phyloP scores from a whole-genome alignment of 1,140 invertebrate genomes.

The Aphaenogaster ashmeadi region DNA sequence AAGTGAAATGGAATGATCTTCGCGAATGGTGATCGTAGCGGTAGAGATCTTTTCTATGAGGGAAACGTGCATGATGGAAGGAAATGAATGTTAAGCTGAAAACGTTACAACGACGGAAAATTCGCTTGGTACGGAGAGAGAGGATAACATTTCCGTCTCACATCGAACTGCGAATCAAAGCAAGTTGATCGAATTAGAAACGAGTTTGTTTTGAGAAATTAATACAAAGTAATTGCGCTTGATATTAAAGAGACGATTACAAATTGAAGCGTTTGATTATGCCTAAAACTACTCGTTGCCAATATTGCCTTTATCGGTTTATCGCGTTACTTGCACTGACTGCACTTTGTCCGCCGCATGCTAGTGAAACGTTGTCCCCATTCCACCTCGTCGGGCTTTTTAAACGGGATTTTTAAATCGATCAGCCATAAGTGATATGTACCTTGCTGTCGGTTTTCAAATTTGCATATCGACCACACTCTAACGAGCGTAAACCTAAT shows the following conservation, averaged over 20 bases:
- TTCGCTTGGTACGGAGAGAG: not conserved
- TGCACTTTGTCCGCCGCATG: constrained; percentile 58
- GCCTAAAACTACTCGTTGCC: constrained; percentile 36
- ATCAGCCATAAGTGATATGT: constrained; percentile 50
- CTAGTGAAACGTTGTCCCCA: constrained; percentile 56
- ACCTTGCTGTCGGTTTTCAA: constrained; percentile 37
- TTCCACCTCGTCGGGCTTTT: constrained; percentile 46
- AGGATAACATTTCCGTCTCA: not conserved
- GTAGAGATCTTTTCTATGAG: not conserved
- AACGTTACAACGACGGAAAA: not conserved
- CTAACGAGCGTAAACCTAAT: constrained; percentile 7
- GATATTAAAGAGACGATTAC: not conserved
- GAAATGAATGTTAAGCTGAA: constrained; percentile 28
- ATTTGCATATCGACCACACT: constrained; percentile 26
- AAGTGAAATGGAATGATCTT: constrained; percentile 27
- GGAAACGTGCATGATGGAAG: not conserved
- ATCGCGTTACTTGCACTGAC: constrained; percentile 55
- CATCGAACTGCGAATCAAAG: not conserved
- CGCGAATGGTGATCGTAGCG: not conserved
- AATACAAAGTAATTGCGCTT: not conserved
- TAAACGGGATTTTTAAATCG: constrained; percentile 59
- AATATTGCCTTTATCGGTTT: constrained; percentile 58
- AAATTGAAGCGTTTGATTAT: constrained; percentile 59
- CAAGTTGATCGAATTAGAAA: constrained; percentile 7
- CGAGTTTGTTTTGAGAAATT: not conserved